Conservation (phyloP, 1,140 invertebrate genomes). For the Drosophila subpulchrella region DNA sequence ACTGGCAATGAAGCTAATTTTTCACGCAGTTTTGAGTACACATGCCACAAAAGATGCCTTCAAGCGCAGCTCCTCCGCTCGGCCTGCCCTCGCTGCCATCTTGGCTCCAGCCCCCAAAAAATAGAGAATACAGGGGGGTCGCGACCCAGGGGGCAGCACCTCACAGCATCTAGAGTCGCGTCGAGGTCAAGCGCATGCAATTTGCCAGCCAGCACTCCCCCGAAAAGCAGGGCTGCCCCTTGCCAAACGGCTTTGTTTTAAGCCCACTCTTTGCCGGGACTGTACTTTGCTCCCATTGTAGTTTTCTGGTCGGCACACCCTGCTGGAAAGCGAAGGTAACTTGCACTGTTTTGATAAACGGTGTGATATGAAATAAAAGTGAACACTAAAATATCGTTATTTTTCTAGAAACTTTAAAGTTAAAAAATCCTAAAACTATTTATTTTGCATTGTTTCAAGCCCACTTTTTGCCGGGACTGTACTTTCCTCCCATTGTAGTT, state of each 20-base stretch:
- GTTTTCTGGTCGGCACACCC: not conserved
- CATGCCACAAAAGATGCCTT: slow-evolving; percentile 58
- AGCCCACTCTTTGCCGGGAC: slow-evolving; percentile 15
- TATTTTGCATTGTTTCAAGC: slow-evolving; percentile 24
- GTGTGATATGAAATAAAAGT: not conserved
- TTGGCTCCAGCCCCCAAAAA: slow-evolving; percentile 19
- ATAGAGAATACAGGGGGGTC: slow-evolving; percentile 8
- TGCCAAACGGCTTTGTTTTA: slow-evolving; percentile 26
- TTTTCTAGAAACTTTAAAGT: too few relatives aligned
- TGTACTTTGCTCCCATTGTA: slow-evolving; percentile 31
- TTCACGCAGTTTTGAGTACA: slow-evolving; percentile 72
- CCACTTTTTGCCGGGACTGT: slow-evolving; percentile 30
- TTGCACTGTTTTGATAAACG: not conserved
- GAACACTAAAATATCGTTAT: not conserved
- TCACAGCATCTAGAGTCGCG: slow-evolving; percentile 37
- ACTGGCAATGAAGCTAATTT: slow-evolving; percentile 69
- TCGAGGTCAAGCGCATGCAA: slow-evolving; percentile 51
- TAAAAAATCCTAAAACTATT: too few relatives aligned
- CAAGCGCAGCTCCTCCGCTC: slow-evolving; percentile 32
- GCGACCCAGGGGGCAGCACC: slow-evolving; percentile 21
- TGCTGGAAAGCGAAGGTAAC: not conserved
- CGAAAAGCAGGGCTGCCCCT: slow-evolving; percentile 18
- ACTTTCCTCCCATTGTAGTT: slow-evolving; percentile 18
- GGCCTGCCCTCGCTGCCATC: not conserved
- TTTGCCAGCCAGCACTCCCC: slow-evolving; percentile 37